Base-by-base conservation (phyloP, 2,888 invertebrate genomes). In the Entomobrya proxima region DNA sequence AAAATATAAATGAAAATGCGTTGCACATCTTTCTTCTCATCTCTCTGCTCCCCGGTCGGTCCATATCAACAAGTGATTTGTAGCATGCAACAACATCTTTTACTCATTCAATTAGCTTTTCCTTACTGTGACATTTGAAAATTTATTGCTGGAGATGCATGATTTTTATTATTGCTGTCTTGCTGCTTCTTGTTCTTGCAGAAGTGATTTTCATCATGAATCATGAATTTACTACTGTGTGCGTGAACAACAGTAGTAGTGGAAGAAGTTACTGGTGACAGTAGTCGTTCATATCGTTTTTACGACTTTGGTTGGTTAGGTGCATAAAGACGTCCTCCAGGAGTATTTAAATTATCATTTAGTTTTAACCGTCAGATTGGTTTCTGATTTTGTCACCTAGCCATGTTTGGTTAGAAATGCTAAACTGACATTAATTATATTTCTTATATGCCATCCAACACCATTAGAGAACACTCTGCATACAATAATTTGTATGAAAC, bases 61-160 rank as follows among this genome's bases (percentile, higher is more conserved):
- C 69, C 24, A 52, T 84, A 77, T 84, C 84, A 77, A 77, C 84
- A 84, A 84, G 69, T 84, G 84, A 84, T 84, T 84, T 84, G 84
- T 84, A 58, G 76, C 84, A 77, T 84, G 84, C 84, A 84, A 77
- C 82, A 55, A 58, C 84, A 77, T 84, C 69, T 84, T 77, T 83
- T 69, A 77, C 67, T 50, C 69, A 84, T 77, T 84, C 84, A 84
- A 84, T 84, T 84, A 84, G 84, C 55, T 44, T 67, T 76, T 69
- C 77, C 77, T 77, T 55, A 55, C 84, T 55, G 84, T 69, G 84
- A 84, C 84, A 84, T 77, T 75, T 64, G 35, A 55, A 13, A 77
- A 84, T 84, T 83, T 84, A 84, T 84, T 77, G 52, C 58, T 55
- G 58, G 81, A 55, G 4, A 27, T 44, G 35, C 67, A 52, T 32